Conservation (phyloP, 2,113 vertebrate genomes). For the Myodes glareolus region DNA sequence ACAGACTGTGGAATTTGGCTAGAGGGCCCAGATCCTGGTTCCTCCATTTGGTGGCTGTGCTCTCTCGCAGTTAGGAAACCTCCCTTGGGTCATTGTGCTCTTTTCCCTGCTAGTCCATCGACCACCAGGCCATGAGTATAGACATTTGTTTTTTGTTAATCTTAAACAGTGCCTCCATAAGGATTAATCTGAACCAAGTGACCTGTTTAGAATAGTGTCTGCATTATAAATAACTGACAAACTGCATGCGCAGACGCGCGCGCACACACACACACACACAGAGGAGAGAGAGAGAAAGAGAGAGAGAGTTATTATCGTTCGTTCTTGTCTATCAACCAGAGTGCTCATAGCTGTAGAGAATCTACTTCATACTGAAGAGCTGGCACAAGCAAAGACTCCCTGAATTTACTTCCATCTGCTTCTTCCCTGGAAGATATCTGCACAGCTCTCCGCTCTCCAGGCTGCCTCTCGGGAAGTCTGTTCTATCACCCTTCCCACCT, state of each 20-base stretch:
- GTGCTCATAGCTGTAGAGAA: neutral
- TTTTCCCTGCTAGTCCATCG: too few relatives aligned
- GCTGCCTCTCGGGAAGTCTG: neutral
- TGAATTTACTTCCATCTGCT: neutral
- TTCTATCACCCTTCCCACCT: neutral
- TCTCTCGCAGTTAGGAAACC: neutral
- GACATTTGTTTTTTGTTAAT: neutral
- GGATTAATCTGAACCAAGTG: neutral
- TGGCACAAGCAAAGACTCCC: neutral
- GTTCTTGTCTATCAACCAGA: neutral
- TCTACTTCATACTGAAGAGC: neutral
- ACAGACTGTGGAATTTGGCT: neutral
- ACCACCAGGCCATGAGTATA: neutral
- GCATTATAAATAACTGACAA: neutral
- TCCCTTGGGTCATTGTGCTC: neutral
- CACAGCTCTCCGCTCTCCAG: neutral
- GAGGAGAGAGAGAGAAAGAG: too few relatives aligned
- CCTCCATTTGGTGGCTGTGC: neutral
- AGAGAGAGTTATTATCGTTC: neutral
- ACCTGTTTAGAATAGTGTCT: neutral
- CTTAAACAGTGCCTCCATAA: neutral
- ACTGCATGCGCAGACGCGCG: rapidly evolving
- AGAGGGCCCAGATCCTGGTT: neutral
- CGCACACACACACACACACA: too few relatives aligned
- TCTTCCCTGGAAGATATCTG: neutral